Evolutionary conservation across 30 jellyfish, hydroid and myxozoan genomes (phyloP).

Genomic region (Nemopilema nomurai): DNA sequence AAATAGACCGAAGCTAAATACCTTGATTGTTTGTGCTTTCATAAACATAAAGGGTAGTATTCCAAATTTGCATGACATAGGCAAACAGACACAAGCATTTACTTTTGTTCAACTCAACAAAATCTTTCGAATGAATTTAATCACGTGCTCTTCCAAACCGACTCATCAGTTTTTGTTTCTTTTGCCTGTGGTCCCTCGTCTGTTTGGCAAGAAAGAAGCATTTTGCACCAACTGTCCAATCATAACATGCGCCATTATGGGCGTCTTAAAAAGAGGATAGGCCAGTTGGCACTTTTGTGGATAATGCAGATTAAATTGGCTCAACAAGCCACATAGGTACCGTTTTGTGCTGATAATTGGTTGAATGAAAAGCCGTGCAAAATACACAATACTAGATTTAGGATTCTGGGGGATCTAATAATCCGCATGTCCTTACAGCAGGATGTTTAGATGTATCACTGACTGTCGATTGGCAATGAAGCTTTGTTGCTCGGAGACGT

Average conservation of each 20-base stretch:
- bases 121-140: too few species aligned
- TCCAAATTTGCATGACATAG: too few species aligned
- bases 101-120: too few species aligned
- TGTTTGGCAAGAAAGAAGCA: not conserved
- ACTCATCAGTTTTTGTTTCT: too few species aligned
- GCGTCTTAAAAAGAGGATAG: not conserved
- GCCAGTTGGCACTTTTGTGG: not conserved
- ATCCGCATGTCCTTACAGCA: not conserved
- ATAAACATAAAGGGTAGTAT: too few species aligned
- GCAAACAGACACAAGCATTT: too few species aligned
- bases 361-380: not conserved
- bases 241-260: not conserved
- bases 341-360: not conserved
- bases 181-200: too few species aligned
- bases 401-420: not conserved
- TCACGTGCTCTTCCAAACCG: too few species aligned
- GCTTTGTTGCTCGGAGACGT: not conserved
- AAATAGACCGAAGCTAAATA: too few species aligned
- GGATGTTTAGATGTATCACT: not conserved
- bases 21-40: too few species aligned
- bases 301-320: not conserved
- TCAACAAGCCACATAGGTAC: not conserved
- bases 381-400: not conserved
- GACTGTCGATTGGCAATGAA: not conserved
- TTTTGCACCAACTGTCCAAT: not conserved